Evolutionary conservation across 2,888 invertebrate species (phyloP).

Genomic region (Cepaea hortensis): DNA sequence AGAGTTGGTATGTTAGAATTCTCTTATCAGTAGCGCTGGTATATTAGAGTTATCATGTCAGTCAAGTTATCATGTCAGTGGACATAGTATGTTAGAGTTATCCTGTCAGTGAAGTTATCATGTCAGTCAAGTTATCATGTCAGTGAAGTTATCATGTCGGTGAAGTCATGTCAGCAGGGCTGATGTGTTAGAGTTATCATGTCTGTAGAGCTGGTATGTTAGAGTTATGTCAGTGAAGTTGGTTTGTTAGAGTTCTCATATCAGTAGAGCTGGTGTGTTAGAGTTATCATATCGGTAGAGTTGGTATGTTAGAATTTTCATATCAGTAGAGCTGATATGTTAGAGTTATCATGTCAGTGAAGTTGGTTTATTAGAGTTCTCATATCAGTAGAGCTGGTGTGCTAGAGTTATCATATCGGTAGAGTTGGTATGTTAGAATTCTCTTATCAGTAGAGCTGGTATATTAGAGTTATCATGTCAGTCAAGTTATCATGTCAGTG

Average conservation of each 20-base stretch:
- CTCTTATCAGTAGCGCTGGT: neutral
- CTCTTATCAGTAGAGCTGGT: neutral
- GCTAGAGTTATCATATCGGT: neutral
- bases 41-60: too few relatives aligned
- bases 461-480: neutral
- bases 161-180: neutral
- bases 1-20: neutral
- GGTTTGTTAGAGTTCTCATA: neutral
- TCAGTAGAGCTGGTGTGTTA: too few relatives aligned
- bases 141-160: neutral
- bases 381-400: too few relatives aligned
- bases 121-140: neutral
- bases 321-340: neutral
- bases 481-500: neutral
- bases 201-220: neutral
- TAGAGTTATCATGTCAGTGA: too few relatives aligned
- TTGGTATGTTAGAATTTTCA: too few relatives aligned
- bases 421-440: neutral
- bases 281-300: neutral
- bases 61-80: too few relatives aligned
- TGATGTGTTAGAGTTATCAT: neutral
- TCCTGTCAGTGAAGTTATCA: neutral
- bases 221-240: neutral
- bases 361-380: neutral
- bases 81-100: neutral